phyloP scores from a whole-genome alignment of 2,797 vertebrate species.

The Ptychobarbus kaznakovi region DNA sequence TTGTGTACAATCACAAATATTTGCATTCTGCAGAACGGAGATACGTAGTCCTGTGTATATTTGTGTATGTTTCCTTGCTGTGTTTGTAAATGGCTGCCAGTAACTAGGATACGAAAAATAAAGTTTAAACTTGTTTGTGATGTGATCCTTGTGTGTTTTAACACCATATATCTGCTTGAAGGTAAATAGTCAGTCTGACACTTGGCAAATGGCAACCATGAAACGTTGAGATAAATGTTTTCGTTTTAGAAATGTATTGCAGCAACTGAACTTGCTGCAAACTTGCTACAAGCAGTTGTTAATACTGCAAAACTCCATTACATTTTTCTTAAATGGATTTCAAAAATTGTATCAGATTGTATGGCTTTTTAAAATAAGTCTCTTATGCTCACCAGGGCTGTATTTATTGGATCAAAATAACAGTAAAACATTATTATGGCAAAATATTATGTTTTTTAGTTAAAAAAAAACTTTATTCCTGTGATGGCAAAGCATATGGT shows the following conservation, averaged over 20 bases:
- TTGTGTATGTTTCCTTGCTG: constrained; percentile 36
- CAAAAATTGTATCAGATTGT: not conserved
- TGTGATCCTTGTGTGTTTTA: constrained; percentile 23
- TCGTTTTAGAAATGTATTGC: not conserved
- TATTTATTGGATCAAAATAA: not conserved
- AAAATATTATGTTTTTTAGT: no score
- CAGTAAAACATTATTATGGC: not conserved
- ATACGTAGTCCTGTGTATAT: constrained; percentile 42
- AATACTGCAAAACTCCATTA: not conserved
- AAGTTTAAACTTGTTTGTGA: constrained; percentile 5
- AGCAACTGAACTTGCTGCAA: not conserved
- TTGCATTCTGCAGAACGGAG: constrained; percentile 56
- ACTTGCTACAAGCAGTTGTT: constrained; percentile 8
- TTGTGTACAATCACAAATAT: constrained; percentile 50
- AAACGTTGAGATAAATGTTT: not conserved
- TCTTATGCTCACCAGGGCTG: not conserved
- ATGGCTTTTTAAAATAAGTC: not conserved
- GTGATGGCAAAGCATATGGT: not conserved
- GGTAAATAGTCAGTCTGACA: constrained; percentile 15
- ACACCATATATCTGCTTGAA: constrained; percentile 5
- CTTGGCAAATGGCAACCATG: not conserved
- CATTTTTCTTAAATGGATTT: not conserved
- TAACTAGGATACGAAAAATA: constrained; percentile 17
- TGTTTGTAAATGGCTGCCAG: constrained; percentile 54
- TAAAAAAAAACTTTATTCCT: not conserved